A percentile compares a stretch with the other conserved stretches of the same genome.
Conservation (phyloP, 2,797 vertebrate species). For the Lacerta viridis region DNA sequence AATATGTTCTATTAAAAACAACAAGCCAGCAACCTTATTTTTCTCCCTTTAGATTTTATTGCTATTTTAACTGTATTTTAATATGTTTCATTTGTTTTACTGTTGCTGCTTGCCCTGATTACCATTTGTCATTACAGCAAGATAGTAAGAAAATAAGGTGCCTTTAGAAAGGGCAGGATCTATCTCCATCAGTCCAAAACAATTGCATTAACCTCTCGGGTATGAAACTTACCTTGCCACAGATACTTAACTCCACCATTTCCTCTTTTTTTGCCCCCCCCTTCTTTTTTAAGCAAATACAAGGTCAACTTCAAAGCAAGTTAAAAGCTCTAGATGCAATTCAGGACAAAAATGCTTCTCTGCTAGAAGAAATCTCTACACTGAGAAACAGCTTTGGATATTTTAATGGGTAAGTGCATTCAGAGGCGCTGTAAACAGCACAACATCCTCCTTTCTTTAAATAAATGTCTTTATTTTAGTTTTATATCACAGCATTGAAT, state of each 20-base stretch:
- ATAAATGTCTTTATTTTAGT: too few relatives aligned
- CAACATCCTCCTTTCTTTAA: too few relatives aligned
- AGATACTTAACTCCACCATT: background rate
- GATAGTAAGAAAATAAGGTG: background rate
- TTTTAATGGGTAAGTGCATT: slow-evolving; percentile 65
- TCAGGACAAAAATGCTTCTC: slow-evolving; percentile 26
- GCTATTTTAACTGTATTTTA: background rate
- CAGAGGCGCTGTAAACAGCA: too few relatives aligned
- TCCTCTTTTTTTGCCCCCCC: slow-evolving; percentile 7
- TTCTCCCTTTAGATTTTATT: background rate
- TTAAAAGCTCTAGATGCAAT: slow-evolving; percentile 46
- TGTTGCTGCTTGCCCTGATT: background rate
- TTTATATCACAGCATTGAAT: too few relatives aligned
- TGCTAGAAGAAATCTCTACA: slow-evolving; percentile 46
- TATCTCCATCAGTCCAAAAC: background rate
- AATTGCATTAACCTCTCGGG: too few relatives aligned
- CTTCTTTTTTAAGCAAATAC: slow-evolving; percentile 59
- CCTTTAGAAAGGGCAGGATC: background rate
- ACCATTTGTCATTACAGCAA: background rate
- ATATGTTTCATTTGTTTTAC: background rate
- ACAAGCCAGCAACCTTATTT: too few relatives aligned
- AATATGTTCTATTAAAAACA: too few relatives aligned
- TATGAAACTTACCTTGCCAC: too few relatives aligned
- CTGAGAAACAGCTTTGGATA: slow-evolving; percentile 30
- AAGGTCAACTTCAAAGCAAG: slow-evolving; percentile 52